Evolutionary conservation across 2,888 invertebrate species (phyloP), one percentile per base, ranked within the genome.

Genomic region (Sinodicranocentrus sp.): DNA sequence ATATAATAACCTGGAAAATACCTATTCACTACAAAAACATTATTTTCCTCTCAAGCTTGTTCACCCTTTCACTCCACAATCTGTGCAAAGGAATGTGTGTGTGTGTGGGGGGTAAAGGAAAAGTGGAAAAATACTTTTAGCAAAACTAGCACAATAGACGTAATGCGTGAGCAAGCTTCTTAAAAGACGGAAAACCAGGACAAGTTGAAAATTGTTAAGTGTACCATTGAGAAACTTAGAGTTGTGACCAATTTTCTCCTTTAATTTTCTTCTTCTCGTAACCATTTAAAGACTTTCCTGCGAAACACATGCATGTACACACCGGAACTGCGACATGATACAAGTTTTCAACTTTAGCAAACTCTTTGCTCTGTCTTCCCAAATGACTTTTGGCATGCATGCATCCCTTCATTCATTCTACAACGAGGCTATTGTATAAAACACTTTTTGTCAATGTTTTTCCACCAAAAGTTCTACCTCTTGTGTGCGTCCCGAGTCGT

Each of bases 161-260:
- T 17, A 39, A 52, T 19, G 52, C 1, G 8, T 52, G 52, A 8
- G 19, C 8, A 17, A 19, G 52, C 19, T 52, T 52, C 44, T n/a
- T 13, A 44, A 44, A 28, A 68, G 25, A 68, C 10, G 33, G 21
- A 54, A 17, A 21, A 8, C 52, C 8, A 44, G 48, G 59, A 61
- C 44, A 52, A 61, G 75, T 65, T 65, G 65, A 76, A 76, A 76
- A 76, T 76, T 76, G 75, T 76, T 76, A 65, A 65, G 75, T 76
- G 75, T 76, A 39, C 75, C 65, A 65, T 76, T 76, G 75, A 76
- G 75, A 65, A 3, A 65, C 63, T 63, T 54, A 28, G 75, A 57
- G 25, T 67, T 65, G 63, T 33, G 23, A 54, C 65, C 54, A 76
- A 76, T 65, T 65, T 76, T 52, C 75, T 65, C 39, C 28, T 76